These are phyloP conservation scores for Gryllus bimaculatus DNA, from an alignment of 1,140 invertebrate genomes.

Conservation along the genomic window DNA sequence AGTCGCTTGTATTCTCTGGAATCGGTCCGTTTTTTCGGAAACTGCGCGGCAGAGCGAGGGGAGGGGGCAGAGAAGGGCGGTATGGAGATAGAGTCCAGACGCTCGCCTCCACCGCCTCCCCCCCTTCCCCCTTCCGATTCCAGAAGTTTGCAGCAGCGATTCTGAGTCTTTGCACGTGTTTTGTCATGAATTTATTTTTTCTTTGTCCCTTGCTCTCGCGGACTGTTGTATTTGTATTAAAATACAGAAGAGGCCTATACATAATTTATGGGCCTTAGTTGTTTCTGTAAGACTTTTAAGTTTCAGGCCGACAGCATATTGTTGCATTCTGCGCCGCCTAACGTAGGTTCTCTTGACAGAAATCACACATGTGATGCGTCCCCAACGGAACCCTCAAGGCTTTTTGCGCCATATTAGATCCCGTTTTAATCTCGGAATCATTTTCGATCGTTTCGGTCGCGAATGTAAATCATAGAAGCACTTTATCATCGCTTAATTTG, in stretches of 20 bases:
- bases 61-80: too few relatives aligned
- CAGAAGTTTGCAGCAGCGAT: not conserved
- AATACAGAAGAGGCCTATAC: not conserved
- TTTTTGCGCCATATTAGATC: not conserved
- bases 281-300: constrained; percentile 1
- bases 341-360: not conserved
- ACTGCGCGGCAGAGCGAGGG: not conserved
- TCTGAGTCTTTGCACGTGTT: not conserved
- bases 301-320: not conserved
- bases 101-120: too few relatives aligned
- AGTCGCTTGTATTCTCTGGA: not conserved
- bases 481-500: not conserved
- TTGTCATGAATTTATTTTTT: not conserved
- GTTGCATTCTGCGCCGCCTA: not conserved
- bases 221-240: not conserved
- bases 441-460: not conserved
- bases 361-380: not conserved
- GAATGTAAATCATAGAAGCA: not conserved
- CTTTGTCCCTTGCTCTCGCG: not conserved
- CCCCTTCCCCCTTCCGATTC: not conserved
- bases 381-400: too few relatives aligned
- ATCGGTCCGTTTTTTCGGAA: not conserved
- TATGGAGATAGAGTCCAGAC: too few relatives aligned
- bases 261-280: not conserved
- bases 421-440: not conserved